phyloP scores from a whole-genome alignment of 2,113 vertebrate genomes.

The Ailuropoda melanoleuca region DNA sequence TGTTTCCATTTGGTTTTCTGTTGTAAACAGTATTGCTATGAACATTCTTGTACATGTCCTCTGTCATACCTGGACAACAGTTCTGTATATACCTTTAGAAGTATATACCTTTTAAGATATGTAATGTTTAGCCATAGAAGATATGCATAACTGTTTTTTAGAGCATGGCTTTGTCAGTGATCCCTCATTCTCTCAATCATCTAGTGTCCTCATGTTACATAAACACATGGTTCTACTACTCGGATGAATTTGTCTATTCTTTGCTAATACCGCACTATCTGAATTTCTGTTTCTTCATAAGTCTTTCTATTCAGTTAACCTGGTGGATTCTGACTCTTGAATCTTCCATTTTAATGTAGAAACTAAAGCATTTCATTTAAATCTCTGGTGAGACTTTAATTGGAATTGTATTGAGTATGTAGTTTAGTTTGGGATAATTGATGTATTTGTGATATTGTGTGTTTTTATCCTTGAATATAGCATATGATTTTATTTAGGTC shows the following conservation, averaged over 20 bases:
- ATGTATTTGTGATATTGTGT: neutral
- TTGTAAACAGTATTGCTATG: neutral
- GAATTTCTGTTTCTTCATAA: neutral
- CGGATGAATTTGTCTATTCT: neutral
- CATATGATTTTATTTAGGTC: neutral
- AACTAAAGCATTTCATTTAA: neutral
- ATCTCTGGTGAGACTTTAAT: neutral
- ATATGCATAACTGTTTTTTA: neutral
- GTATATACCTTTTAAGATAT: neutral
- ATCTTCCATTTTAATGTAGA: neutral
- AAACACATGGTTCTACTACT: neutral
- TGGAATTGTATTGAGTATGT: neutral
- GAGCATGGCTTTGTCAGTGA: neutral
- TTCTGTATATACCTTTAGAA: neutral
- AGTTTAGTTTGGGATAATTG: neutral
- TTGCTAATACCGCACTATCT: neutral
- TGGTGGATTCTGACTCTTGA: neutral
- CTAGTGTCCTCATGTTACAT: neutral
- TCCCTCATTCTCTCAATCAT: neutral
- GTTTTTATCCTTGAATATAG: neutral
- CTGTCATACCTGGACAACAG: neutral
- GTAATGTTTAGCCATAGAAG: neutral
- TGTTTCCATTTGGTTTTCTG: neutral
- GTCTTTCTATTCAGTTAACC: neutral
- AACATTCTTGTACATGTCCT: neutral